These are phyloP conservation scores for Apogon talboti DNA, from an alignment of 2,797 vertebrate genomes.

Conservation along the genomic window DNA sequence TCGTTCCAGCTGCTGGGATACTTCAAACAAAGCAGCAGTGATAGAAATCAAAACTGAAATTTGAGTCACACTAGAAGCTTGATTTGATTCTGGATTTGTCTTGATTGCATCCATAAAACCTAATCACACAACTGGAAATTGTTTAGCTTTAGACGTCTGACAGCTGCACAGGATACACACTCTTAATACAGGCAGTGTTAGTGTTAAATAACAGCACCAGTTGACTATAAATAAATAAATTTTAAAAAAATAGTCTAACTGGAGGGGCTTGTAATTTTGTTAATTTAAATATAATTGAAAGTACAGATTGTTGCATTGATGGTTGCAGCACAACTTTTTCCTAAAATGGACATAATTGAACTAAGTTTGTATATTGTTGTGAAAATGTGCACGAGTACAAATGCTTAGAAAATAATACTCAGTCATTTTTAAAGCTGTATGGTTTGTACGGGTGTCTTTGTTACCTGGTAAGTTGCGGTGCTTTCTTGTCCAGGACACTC, in stretches of 20 bases:
- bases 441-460: too few species aligned
- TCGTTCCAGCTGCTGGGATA: too few species aligned
- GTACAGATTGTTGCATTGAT: too few species aligned
- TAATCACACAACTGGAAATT: slow-evolving; percentile 28
- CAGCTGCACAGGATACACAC: not conserved
- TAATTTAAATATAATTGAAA: too few species aligned
- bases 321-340: too few species aligned
- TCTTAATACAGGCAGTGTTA: not conserved
- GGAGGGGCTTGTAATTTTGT: not conserved
- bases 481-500: too few species aligned
- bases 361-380: too few species aligned
- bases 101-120: slow-evolving; percentile 27
- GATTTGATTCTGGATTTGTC: slow-evolving; percentile 20
- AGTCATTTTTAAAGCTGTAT: too few species aligned
- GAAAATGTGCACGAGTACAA: too few species aligned
- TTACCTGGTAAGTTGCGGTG: too few species aligned
- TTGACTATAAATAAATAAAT: not conserved
- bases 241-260: not conserved
- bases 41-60: slow-evolving; percentile 23
- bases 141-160: slow-evolving; percentile 14
- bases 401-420: too few species aligned
- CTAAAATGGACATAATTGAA: too few species aligned
- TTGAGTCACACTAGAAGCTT: not conserved
- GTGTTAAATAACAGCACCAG: not conserved
- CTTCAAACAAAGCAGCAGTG: slow-evolving; percentile 1